Percentiles rank a stretch among this genome's conserved stretches.
phyloP scores from a whole-genome alignment of 2,113 vertebrate genomes.

The Recurvirostra avosetta region DNA sequence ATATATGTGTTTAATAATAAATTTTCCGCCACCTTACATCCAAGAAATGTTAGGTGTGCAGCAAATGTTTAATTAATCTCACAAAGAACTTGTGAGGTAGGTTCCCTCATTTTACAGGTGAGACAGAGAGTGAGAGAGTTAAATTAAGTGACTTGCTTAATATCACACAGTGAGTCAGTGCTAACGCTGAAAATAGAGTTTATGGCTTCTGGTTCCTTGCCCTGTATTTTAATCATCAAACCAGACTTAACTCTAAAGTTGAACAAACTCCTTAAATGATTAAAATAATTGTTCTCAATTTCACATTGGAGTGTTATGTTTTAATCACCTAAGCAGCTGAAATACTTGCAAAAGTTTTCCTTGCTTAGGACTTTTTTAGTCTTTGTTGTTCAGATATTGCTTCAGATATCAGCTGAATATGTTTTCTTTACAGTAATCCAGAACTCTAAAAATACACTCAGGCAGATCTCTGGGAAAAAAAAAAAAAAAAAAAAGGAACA shows the following conservation, averaged over 20 bases:
- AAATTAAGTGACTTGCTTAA: constrained; percentile 23
- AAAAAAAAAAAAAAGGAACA: neutral
- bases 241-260: neutral
- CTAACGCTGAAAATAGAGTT: constrained; percentile 24
- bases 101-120: constrained; percentile 36
- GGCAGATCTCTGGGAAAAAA: neutral
- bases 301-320: neutral
- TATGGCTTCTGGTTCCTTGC: neutral
- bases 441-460: neutral
- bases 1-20: neutral
- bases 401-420: neutral
- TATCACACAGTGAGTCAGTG: constrained; percentile 52
- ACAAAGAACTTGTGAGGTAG: constrained; percentile 15
- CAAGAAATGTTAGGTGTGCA: neutral
- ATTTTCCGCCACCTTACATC: neutral
- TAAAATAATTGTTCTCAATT: neutral
- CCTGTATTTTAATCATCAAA: constrained; percentile 12
- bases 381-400: neutral
- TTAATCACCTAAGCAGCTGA: neutral
- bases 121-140: constrained; percentile 9
- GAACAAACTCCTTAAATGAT: neutral
- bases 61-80: constrained; percentile 24
- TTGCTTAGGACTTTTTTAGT: neutral
- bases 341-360: neutral
- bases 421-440: neutral